Evolutionary conservation across 1,140 invertebrate species (phyloP).

Genomic region (Ostrea denselamellosa): DNA sequence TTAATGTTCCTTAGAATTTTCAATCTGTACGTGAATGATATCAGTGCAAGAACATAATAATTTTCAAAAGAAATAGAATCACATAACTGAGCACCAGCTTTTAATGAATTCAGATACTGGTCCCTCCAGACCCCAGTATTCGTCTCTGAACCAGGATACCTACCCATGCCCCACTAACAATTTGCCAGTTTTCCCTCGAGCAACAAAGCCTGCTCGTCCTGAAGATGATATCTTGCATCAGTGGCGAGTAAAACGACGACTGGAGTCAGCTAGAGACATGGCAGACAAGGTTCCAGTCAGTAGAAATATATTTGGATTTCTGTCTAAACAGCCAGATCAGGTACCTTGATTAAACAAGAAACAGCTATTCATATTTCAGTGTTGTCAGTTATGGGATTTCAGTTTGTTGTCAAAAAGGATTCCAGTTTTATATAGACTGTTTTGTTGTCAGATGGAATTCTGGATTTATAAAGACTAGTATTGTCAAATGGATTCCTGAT

Average conservation of each 20-base stretch:
- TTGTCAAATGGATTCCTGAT: too few species aligned
- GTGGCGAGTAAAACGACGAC: constrained; percentile 69
- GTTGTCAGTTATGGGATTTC: too few species aligned
- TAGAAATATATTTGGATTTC: constrained; percentile 53
- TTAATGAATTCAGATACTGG: constrained; percentile 1
- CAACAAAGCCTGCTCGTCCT: constrained; percentile 45
- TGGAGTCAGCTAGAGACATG: constrained; percentile 63
- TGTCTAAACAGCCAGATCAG: constrained; percentile 55
- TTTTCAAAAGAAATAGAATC: too few species aligned
- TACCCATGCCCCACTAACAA: not conserved
- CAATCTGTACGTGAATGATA: too few species aligned
- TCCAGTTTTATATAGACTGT: too few species aligned
- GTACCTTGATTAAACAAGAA: not conserved
- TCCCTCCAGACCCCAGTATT: not conserved
- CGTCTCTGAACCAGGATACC: not conserved
- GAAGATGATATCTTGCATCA: constrained; percentile 72
- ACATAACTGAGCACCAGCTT: not conserved
- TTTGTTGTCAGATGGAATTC: too few species aligned
- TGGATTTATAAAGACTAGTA: too few species aligned
- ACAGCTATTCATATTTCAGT: too few species aligned
- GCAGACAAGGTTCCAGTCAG: constrained; percentile 40
- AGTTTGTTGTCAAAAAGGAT: too few species aligned
- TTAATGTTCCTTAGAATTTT: too few species aligned
- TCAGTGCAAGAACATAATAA: too few species aligned
- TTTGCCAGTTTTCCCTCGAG: not conserved